phyloP scores from a whole-genome alignment of 2,888 invertebrate genomes.

The Ferrisia virgata region DNA sequence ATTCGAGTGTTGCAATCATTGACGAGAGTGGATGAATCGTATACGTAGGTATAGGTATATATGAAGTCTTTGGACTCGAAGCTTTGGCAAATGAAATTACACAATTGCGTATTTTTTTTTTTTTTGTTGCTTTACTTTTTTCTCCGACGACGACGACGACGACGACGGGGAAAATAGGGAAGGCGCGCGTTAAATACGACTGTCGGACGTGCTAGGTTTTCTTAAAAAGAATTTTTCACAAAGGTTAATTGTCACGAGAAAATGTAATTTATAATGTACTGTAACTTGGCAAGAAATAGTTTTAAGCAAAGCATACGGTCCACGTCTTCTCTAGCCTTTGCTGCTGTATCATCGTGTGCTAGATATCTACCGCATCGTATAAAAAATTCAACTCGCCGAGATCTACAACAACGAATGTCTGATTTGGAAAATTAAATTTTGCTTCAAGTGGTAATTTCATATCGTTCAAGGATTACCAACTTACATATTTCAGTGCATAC shows the following conservation, averaged over 20 bases:
- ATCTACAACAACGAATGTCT: background rate
- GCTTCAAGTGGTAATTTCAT: background rate
- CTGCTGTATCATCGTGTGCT: background rate
- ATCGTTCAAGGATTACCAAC: background rate
- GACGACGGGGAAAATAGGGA: background rate
- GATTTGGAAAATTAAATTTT: slow-evolving; percentile 1
- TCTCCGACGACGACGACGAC: background rate
- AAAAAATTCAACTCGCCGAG: slow-evolving; percentile 14
- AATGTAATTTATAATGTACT: slow-evolving; percentile 21
- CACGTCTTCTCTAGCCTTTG: background rate
- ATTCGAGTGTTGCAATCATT: slow-evolving; percentile 18
- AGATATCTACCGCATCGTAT: background rate
- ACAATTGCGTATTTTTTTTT: background rate
- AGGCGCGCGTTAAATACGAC: background rate
- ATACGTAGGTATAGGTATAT: too few relatives aligned
- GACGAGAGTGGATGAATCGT: slow-evolving; percentile 7
- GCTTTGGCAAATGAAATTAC: slow-evolving; percentile 1
- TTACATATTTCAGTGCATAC: too few relatives aligned
- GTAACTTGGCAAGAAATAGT: background rate
- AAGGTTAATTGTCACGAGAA: slow-evolving; percentile 30
- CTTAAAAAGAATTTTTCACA: slow-evolving; percentile 23
- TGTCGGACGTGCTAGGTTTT: background rate
- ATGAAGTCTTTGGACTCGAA: slow-evolving; percentile 7
- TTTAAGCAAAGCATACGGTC: background rate
- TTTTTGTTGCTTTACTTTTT: too few relatives aligned